A percentile compares a stretch with the other conserved stretches of the same genome.
Evolutionary conservation across 2,888 invertebrate species (phyloP).

Genomic region (Dryococelus australis): DNA sequence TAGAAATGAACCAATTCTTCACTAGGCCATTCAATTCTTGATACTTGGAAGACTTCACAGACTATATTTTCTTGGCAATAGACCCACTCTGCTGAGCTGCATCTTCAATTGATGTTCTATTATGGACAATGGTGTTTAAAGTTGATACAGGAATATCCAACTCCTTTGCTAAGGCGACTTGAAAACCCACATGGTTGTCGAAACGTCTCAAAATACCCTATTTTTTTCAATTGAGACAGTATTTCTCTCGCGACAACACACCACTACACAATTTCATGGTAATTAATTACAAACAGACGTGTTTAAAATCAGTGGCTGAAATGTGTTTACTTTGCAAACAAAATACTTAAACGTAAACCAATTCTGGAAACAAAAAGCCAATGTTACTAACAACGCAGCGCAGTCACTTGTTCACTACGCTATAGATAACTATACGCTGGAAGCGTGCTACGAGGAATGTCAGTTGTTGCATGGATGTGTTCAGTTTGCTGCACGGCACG

Average conservation of each 20-base stretch:
- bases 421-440: too few species aligned
- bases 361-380: not conserved
- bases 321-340: not conserved
- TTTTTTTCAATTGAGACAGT: not conserved
- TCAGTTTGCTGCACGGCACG: too few species aligned
- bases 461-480: too few species aligned
- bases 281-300: too few species aligned
- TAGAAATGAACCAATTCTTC: slow-evolving; percentile 52
- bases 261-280: not conserved
- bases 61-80: not conserved
- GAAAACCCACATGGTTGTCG: too few species aligned
- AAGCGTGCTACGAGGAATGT: not conserved
- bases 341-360: not conserved
- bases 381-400: not conserved
- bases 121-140: not conserved
- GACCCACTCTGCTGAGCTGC: not conserved
- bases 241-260: not conserved
- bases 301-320: not conserved
- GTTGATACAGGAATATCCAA: not conserved
- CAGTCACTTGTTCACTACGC: too few species aligned
- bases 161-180: not conserved
- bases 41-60: not conserved
- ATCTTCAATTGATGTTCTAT: not conserved
- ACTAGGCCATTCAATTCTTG: not conserved
- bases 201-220: too few species aligned